Evolutionary conservation across 2,888 invertebrate species (phyloP), one percentile per base, ranked within the genome.

Genomic region (Chloroclysta siterata): DNA sequence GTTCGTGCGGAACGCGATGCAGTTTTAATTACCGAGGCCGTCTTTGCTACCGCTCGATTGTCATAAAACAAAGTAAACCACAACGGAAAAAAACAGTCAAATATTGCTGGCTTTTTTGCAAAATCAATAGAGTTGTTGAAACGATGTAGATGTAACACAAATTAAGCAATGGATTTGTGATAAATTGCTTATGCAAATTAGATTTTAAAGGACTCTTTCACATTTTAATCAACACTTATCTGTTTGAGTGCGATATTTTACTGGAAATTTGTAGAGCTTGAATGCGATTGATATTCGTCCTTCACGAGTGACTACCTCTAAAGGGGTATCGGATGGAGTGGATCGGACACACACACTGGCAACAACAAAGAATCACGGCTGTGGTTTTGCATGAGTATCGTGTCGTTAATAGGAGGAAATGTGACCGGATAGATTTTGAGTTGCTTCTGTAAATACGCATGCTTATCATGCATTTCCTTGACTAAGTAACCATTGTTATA

Each of bases 1-100:
- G 72, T 72, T 85, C 83, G 85, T 85, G 87, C 84, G 82, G 83
- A 88, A 86, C 87, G 83, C 85, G 83, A 87, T 83, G 84, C 82
- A 84, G 78, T 83, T 87, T 85, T 84, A 87, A 87, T 85, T 82
- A 79, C 77, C 75, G 80, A 79, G 78, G 79, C 73, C 73, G 75
- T 81, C 75, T 82, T 81, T 81, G 71, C 72, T 74, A 71, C 74
- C 69, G 61, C 71, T 71, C 74, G 72, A 76, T 76, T 81, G 75
- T 78, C 72, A 69, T 76, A 59, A 66, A 68, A 64, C 54, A 51
- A 59, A 59, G 50, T 44, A 56, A 60, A 28, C 56, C 42, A 66
- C 59, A 29, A 53, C 42, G 14, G 48, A 44, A 48, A 57, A 42
- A 53, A 48, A 15, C 39, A 47, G 22, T 50, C 17, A 10, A 53